Percentiles rank a stretch among this genome's conserved stretches.
These are phyloP conservation scores for Genyomyrus donnyi DNA, from an alignment of 2,113 vertebrate species.

Conservation along the genomic window DNA sequence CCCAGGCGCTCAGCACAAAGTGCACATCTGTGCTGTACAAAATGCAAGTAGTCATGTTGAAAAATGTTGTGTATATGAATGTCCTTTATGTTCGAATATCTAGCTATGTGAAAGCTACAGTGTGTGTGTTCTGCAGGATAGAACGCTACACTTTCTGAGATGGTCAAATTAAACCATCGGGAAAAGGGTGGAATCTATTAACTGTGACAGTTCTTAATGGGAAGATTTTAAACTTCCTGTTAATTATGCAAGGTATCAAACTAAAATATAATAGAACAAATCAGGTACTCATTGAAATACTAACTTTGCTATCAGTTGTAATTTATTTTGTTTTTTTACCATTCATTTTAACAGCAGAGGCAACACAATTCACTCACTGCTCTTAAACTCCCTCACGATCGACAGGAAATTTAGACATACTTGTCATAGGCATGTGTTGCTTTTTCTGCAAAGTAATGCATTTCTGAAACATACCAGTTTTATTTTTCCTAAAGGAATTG, in stretches of 20 bases:
- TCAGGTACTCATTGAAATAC: constrained; percentile 66
- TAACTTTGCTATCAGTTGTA: constrained; percentile 56
- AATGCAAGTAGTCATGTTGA: constrained; percentile 51
- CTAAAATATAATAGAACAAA: constrained; percentile 41
- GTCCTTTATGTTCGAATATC: constrained; percentile 60
- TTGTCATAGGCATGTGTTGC: constrained; percentile 29
- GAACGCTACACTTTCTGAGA: constrained; percentile 56
- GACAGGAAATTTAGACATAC: constrained; percentile 13
- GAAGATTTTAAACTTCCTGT: constrained; percentile 51
- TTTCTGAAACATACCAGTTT: constrained; percentile 43
- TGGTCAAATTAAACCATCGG: constrained; percentile 44
- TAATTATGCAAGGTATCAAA: constrained; percentile 62
- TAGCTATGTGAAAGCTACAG: constrained; percentile 46
- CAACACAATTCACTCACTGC: constrained; percentile 38
- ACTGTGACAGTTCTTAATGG: constrained; percentile 52
- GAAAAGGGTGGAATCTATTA: constrained; percentile 52
- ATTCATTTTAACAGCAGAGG: constrained; percentile 28
- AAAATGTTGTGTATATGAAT: constrained; percentile 68
- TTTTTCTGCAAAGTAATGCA: constrained; percentile 41
- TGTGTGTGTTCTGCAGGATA: constrained; percentile 69
- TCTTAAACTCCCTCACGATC: constrained; percentile 41
- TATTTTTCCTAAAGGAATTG: constrained; percentile 45
- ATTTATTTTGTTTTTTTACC: constrained; percentile 66
- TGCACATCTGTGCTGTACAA: constrained; percentile 37
- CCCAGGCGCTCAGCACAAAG: constrained; percentile 40